Percentiles rank a stretch among this genome's conserved stretches.
phyloP scores from a whole-genome alignment of 2,888 invertebrate genomes.

The Aphodius sticticus region DNA sequence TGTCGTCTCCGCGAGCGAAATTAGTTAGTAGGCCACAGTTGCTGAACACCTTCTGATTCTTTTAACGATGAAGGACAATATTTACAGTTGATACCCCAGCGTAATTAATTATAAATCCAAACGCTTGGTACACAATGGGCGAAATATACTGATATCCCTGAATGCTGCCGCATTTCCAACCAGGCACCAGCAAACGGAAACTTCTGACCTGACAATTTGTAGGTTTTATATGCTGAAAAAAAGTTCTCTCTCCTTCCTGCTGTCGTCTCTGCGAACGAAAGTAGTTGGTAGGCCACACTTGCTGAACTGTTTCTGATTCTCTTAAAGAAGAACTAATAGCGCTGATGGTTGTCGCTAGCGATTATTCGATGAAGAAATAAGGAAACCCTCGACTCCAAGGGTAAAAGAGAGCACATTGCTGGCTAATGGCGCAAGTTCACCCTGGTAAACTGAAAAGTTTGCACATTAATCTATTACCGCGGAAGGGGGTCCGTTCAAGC shows the following conservation, averaged over 20 bases:
- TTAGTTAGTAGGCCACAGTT: too few species aligned
- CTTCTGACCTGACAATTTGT: too few species aligned
- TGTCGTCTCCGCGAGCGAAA: too few species aligned
- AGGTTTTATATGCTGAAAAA: too few species aligned
- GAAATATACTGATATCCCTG: too few species aligned
- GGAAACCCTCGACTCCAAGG: constrained; percentile 23
- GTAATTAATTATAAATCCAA: constrained; percentile 20
- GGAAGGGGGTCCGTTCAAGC: constrained; percentile 36
- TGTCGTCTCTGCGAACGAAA: too few species aligned
- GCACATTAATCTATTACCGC: constrained; percentile 55
- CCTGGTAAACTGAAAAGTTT: constrained; percentile 53
- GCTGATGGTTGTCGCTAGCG: constrained; percentile 7
- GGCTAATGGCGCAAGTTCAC: constrained; percentile 54
- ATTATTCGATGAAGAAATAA: constrained; percentile 26
- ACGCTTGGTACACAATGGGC: constrained; percentile 10
- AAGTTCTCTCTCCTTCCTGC: too few species aligned
- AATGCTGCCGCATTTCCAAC: too few species aligned
- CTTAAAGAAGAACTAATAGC: neutral
- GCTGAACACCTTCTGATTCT: too few species aligned
- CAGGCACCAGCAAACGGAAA: too few species aligned
- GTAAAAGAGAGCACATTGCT: constrained; percentile 49
- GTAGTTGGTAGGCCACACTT: too few species aligned
- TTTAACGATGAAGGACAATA: neutral
- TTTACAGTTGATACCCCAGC: constrained; percentile 15
- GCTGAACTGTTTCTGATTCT: too few species aligned